Evolutionary conservation across 2,113 vertebrate genomes (phyloP).

Genomic region (Falcunculus frontatus): DNA sequence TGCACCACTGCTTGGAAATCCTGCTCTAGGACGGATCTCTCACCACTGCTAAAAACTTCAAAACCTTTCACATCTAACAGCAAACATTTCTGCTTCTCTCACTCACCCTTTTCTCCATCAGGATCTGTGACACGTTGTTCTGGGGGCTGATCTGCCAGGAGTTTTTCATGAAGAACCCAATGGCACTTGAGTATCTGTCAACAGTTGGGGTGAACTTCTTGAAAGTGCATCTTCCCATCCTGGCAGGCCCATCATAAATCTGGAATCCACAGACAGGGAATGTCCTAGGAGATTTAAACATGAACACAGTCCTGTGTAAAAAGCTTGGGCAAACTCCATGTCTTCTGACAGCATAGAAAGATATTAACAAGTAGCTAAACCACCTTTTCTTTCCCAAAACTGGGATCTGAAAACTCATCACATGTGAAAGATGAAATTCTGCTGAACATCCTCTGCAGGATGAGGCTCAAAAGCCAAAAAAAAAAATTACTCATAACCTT

Average conservation of each 20-base stretch:
- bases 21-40: neutral
- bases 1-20: neutral
- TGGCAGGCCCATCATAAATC: slow-evolving; percentile 55
- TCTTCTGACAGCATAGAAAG: neutral
- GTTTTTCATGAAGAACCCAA: slow-evolving; percentile 51
- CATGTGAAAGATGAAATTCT: neutral
- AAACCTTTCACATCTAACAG: neutral
- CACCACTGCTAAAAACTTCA: neutral
- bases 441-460: neutral
- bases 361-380: neutral
- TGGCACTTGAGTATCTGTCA: slow-evolving; percentile 63
- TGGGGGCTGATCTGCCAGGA: slow-evolving; percentile 64
- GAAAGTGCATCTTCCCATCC: slow-evolving; percentile 56
- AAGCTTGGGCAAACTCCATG: neutral
- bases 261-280: slow-evolving; percentile 65
- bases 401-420: neutral
- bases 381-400: neutral
- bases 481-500: neutral
- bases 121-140: slow-evolving; percentile 38
- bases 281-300: neutral
- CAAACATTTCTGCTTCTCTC: neutral
- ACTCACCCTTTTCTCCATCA: slow-evolving; percentile 62
- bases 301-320: neutral
- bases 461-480: neutral
- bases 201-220: slow-evolving; percentile 27